A percentile compares a stretch with the other conserved stretches of the same genome.
phyloP scores from a whole-genome alignment of 2,797 vertebrate species.

The Oreochromis mossambicus region DNA sequence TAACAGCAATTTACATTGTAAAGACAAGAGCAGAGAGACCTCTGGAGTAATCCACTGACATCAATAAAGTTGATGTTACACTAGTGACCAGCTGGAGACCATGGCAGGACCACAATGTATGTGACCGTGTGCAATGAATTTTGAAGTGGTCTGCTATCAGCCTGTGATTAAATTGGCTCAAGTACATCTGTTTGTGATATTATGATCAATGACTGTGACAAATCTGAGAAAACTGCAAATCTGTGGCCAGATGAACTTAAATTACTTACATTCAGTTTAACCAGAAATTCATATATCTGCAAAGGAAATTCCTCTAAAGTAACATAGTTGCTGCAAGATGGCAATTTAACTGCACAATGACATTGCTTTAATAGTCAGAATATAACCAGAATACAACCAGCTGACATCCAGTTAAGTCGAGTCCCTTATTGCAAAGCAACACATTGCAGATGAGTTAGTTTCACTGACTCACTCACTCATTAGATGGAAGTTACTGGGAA shows the following conservation, averaged over 20 bases:
- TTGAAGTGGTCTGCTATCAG: not conserved
- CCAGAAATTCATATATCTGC: not conserved
- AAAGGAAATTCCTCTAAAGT: not conserved
- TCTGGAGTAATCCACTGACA: not conserved
- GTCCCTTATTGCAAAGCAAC: not conserved
- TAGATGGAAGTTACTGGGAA: not conserved
- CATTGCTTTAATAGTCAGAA: not conserved
- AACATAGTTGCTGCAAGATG: not conserved
- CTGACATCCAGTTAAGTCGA: accelerated
- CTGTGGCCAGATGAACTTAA: not conserved
- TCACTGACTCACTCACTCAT: not conserved
- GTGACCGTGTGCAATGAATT: not conserved
- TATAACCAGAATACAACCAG: not conserved
- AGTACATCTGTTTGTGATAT: not conserved
- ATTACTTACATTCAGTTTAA: not conserved
- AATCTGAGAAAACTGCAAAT: not conserved
- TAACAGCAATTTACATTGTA: not conserved
- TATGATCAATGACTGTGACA: not conserved
- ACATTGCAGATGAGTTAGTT: not conserved
- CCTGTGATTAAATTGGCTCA: not conserved
- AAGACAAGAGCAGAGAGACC: not conserved
- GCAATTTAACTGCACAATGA: not conserved
- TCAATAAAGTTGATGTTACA: not conserved
- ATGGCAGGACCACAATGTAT: not conserved
- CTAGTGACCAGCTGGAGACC: not conserved